A percentile compares a stretch with the other conserved stretches of the same genome.
phyloP scores from a whole-genome alignment of 2,797 vertebrate species.

The Tamandua tetradactyla region DNA sequence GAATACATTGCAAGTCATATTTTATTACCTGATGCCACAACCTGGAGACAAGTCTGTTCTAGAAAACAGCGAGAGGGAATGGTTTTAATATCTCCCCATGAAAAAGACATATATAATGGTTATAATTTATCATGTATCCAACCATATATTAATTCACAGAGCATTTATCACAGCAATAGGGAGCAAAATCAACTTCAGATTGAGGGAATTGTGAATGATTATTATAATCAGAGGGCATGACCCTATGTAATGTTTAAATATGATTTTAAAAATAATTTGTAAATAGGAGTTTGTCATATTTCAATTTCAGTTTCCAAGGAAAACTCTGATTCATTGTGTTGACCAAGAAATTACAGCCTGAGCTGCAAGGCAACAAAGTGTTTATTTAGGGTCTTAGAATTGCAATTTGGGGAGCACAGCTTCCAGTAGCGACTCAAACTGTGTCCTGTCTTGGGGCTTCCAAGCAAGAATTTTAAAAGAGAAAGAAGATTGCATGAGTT shows the following conservation, averaged over 20 bases:
- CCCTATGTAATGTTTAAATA: slow-evolving; percentile 28
- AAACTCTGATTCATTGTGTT: slow-evolving; percentile 65
- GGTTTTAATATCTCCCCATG: background rate
- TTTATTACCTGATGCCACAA: slow-evolving; percentile 8
- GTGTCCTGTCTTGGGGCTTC: no score
- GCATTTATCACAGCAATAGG: background rate
- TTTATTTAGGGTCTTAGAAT: no score
- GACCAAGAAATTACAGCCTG: no score
- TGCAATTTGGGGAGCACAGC: no score
- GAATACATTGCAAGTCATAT: background rate
- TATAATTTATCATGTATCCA: background rate
- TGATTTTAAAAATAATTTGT: slow-evolving; percentile 51
- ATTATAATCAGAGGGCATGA: slow-evolving; percentile 68
- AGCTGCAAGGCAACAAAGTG: no score
- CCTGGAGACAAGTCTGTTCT: background rate
- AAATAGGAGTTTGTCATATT: slow-evolving; percentile 64
- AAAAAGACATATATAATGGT: background rate
- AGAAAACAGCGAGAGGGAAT: slow-evolving; percentile 36
- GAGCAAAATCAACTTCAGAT: background rate
- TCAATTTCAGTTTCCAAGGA: slow-evolving; percentile 74
- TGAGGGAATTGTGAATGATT: slow-evolving; percentile 62
- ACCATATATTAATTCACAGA: background rate
- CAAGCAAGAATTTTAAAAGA: no score
- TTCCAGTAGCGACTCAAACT: no score
- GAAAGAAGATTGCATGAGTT: no score